Evolutionary conservation across 2,113 vertebrate genomes (phyloP).

Genomic region (Catharus fuscescens): DNA sequence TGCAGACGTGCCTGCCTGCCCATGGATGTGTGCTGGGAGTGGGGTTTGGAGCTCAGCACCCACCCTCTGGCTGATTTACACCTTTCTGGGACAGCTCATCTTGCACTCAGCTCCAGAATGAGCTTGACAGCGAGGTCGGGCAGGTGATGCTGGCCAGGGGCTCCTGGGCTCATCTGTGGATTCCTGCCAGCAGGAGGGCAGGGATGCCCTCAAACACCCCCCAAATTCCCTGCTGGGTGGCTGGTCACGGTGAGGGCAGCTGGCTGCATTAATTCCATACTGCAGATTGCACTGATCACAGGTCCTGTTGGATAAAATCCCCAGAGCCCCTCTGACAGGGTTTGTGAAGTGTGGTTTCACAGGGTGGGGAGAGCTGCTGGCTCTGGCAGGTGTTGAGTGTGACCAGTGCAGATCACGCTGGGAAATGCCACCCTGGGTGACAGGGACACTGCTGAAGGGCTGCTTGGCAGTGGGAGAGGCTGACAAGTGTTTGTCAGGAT

Average conservation of each 20-base stretch:
- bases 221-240: neutral
- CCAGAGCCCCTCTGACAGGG: fast-evolving
- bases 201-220: neutral
- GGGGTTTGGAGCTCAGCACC: fast-evolving
- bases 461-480: neutral
- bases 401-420: fast-evolving
- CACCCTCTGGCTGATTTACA: neutral
- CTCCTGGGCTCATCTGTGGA: neutral
- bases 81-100: neutral
- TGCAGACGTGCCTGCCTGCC: neutral
- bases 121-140: neutral
- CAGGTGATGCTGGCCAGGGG: neutral
- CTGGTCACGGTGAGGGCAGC: neutral
- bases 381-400: neutral
- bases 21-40: neutral
- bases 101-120: neutral
- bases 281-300: fast-evolving
- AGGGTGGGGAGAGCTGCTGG: neutral
- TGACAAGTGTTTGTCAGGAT: neutral
- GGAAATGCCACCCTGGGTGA: neutral
- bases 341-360: neutral
- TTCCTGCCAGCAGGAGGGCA: neutral
- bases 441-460: neutral
- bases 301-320: neutral
- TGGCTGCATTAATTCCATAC: fast-evolving